phyloP scores from a whole-genome alignment of 2,113 vertebrate species.

The Mormoops blainvillei region DNA sequence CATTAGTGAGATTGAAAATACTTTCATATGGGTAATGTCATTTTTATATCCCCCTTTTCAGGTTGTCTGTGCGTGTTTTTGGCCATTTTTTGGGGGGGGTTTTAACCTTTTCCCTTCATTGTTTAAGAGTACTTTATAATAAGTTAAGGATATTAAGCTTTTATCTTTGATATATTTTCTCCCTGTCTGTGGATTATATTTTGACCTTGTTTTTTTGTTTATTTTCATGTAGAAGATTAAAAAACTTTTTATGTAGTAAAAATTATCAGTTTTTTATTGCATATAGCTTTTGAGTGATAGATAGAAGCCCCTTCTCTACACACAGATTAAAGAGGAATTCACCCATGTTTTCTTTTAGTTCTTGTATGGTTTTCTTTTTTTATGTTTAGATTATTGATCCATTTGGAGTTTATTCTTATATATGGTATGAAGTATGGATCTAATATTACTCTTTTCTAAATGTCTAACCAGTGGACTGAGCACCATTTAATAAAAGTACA shows the following conservation, averaged over 20 bases:
- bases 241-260: neutral
- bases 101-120: neutral
- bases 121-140: neutral
- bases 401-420: neutral
- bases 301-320: neutral
- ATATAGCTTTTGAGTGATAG: neutral
- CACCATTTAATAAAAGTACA: neutral
- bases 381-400: neutral
- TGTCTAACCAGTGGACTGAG: neutral
- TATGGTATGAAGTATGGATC: neutral
- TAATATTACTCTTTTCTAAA: neutral
- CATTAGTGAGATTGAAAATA: neutral
- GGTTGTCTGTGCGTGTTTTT: neutral
- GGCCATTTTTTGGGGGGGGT: neutral
- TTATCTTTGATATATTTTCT: slow-evolving; percentile 9
- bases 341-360: neutral
- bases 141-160: neutral
- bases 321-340: neutral
- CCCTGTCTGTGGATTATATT: neutral
- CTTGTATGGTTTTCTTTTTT: neutral
- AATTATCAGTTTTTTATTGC: neutral
- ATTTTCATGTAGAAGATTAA: neutral
- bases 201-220: slow-evolving; percentile 13
- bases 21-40: neutral
- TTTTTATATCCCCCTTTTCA: neutral